These are phyloP conservation scores for Tyto alba DNA, from an alignment of 2,113 vertebrate genomes.

Conservation along the genomic window DNA sequence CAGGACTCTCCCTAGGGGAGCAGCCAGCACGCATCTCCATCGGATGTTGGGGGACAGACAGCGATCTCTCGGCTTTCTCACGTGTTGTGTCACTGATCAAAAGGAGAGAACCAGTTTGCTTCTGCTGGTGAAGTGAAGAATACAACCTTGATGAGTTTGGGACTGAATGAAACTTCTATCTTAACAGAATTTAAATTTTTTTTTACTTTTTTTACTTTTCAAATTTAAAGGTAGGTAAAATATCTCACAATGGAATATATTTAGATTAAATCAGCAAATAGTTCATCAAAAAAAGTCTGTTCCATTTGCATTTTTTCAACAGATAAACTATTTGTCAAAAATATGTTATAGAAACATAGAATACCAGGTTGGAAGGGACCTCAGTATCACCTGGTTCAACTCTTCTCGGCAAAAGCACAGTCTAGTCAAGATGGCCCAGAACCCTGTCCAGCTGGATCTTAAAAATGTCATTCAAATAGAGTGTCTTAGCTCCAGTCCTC, in stretches of 20 bases:
- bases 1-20: background rate
- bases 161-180: background rate
- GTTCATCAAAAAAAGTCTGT: background rate
- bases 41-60: accelerated
- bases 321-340: background rate
- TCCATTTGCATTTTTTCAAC: background rate
- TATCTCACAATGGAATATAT: background rate
- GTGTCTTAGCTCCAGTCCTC: background rate
- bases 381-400: too few relatives aligned
- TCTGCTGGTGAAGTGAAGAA: background rate
- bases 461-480: background rate
- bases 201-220: background rate
- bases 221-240: background rate
- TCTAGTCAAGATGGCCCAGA: too few relatives aligned
- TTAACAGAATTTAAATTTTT: background rate
- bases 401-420: too few relatives aligned
- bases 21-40: too few relatives aligned
- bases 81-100: accelerated
- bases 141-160: background rate
- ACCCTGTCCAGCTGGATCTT: too few relatives aligned
- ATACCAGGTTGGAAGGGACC: too few relatives aligned
- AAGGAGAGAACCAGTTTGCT: background rate
- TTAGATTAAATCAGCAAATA: background rate
- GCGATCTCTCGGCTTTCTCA: background rate
- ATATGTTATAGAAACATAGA: background rate